Conservation (phyloP, 1,140 invertebrate species). For the Glossosoma conforme region DNA sequence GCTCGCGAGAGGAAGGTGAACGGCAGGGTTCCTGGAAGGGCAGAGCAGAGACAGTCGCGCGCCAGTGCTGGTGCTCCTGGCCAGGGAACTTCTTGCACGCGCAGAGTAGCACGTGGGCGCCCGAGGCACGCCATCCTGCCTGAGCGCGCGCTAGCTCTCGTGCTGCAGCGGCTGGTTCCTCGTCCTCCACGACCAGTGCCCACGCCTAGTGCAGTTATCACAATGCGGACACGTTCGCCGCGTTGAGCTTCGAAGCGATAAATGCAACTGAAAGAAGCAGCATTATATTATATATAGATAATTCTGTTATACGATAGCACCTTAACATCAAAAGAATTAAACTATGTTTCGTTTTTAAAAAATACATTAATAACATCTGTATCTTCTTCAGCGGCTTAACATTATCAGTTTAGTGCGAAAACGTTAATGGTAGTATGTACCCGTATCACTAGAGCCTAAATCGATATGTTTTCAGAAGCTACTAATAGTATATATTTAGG, state of each 20-base stretch:
- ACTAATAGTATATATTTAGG: no score
- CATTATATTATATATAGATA: background rate
- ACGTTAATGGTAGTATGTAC: no score
- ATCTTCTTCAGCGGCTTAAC: no score
- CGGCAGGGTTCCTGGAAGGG: constrained; percentile 44
- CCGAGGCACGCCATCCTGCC: constrained; percentile 66
- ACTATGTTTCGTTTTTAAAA: no score
- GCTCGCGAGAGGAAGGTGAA: constrained; percentile 73
- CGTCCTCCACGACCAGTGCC: constrained; percentile 59
- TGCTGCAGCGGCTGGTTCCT: constrained; percentile 57
- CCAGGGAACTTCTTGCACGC: constrained; percentile 71
- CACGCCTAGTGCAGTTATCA: constrained; percentile 61
- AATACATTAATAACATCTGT: no score
- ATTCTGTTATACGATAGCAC: background rate
- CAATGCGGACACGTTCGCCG: constrained; percentile 68
- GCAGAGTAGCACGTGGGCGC: constrained; percentile 50
- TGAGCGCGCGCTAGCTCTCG: constrained; percentile 56
- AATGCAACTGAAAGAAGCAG: constrained; percentile 57
- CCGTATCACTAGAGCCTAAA: no score
- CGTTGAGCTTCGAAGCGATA: constrained; percentile 79
- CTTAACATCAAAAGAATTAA: no score
- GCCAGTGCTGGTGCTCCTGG: constrained; percentile 55
- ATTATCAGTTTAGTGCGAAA: no score
- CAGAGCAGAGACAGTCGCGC: constrained; percentile 58
- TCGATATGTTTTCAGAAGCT: no score